These are phyloP conservation scores for Rhabdomys pumilio DNA, from an alignment of 2,797 vertebrate genomes.

Conservation along the genomic window DNA sequence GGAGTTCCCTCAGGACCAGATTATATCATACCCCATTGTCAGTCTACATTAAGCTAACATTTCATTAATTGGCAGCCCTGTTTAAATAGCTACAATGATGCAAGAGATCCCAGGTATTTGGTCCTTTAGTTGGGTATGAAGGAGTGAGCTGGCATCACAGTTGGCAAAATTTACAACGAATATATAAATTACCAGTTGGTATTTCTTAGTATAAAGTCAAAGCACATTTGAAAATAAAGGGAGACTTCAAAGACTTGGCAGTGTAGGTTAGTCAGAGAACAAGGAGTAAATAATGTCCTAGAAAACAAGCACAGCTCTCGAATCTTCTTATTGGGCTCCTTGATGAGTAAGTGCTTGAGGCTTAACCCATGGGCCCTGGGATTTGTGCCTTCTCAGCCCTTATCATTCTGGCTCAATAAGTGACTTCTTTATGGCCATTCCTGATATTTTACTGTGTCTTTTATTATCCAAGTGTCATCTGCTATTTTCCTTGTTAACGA, in stretches of 20 bases:
- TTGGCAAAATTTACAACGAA: neutral
- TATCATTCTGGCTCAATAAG: constrained; percentile 47
- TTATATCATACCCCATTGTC: neutral
- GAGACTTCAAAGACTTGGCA: constrained; percentile 22
- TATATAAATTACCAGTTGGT: constrained; percentile 15
- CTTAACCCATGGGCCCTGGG: constrained; percentile 56
- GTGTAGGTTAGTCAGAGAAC: constrained; percentile 50
- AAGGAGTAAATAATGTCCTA: constrained; percentile 44
- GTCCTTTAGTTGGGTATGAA: constrained; percentile 9
- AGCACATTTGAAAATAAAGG: neutral
- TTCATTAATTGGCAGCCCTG: neutral
- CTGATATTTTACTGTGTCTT: constrained; percentile 67
- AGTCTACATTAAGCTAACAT: neutral
- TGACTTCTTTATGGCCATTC: constrained; percentile 57
- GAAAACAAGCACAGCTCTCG: neutral
- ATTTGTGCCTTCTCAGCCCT: constrained; percentile 59
- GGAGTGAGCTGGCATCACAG: neutral
- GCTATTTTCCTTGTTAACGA: constrained; percentile 61
- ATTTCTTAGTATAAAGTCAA: constrained; percentile 41
- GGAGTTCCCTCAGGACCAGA: neutral
- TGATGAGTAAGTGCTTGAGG: constrained; percentile 29
- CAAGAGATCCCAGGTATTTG: neutral
- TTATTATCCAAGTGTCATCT: constrained; percentile 66
- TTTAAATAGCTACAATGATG: constrained; percentile 26
- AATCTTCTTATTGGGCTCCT: constrained; percentile 40